A percentile compares a stretch with the other conserved stretches of the same genome.
Conservation (phyloP, 2,797 vertebrate genomes). For the Jordanella pulchra region DNA sequence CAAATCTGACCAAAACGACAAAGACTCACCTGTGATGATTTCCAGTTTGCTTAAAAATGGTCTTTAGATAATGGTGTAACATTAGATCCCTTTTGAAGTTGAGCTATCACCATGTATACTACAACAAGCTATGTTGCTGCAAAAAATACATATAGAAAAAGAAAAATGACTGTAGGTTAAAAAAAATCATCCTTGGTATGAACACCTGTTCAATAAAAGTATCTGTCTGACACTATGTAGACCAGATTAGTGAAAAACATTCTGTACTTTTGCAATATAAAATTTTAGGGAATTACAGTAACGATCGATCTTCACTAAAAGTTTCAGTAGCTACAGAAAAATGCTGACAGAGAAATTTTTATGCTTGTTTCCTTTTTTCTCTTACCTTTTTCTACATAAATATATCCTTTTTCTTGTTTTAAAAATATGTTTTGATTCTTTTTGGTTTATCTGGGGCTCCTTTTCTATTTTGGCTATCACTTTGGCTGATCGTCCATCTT, state of each 20-base stretch:
- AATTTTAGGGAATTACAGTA: background rate
- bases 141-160: too few species aligned
- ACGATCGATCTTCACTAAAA: background rate
- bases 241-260: background rate
- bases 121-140: too few species aligned
- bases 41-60: background rate
- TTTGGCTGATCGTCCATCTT: too few species aligned
- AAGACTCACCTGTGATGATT: background rate
- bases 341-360: background rate
- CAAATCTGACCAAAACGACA: too few species aligned
- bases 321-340: background rate
- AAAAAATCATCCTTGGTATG: background rate
- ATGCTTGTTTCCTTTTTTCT: background rate
- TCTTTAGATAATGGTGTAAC: too few species aligned
- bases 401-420: background rate
- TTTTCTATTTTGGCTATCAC: too few species aligned
- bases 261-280: background rate
- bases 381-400: background rate
- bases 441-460: too few species aligned
- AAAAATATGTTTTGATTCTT: background rate
- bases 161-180: too few species aligned
- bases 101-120: too few species aligned
- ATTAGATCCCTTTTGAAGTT: too few species aligned
- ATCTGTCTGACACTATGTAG: too few species aligned
- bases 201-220: background rate